Base-by-base conservation (phyloP, 2,888 invertebrate genomes). In the Ctena decussata region DNA sequence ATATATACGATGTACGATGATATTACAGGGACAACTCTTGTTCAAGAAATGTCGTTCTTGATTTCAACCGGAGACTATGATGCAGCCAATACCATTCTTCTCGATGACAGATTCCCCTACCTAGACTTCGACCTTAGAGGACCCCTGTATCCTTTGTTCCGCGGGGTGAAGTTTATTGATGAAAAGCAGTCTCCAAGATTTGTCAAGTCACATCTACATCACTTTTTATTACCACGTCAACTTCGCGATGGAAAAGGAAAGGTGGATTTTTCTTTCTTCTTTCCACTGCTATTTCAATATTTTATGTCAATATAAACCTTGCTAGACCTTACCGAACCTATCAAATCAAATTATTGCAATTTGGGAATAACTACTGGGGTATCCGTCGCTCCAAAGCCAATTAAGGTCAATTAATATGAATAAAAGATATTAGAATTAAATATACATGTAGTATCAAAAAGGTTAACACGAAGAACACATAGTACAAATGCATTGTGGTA, bases 171-270 rank as follows among this genome's bases (percentile, higher is more conserved):
- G 39, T 57, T 27, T 18, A 49, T 75, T 0, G 53, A 80, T 32
- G n/a, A 75, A 32, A 46, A 74, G 65, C 15, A 69, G 6, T 80
- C 80, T 12, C 84, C 77, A 18, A 46, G 84, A 21, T 69, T 84
- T 70, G 60, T 84, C 15, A 84, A 84, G 53, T 70, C 57, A 21
- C 84, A 84, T 75, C 57, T 84, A 0, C 84, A 73, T 32, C 70
- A 84, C 24, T 73, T 65, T n/a, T 53, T 80, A 12, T 60, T 84
- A 0, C 84, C 84, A 39, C 65, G 60, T 27, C 73, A 84, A 44
- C 73, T 84, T n/a, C 65, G 60, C 30, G 18, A 70, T 0, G 84
- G 84, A 3, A 84, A 80, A 70, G 84, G 84, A 24, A 65, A 65
- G 35, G 35, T 65, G 18, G 35, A 21, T 49, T 49, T 49, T 49